Conservation (phyloP, 2,797 vertebrate species). For the Tinamus major region DNA sequence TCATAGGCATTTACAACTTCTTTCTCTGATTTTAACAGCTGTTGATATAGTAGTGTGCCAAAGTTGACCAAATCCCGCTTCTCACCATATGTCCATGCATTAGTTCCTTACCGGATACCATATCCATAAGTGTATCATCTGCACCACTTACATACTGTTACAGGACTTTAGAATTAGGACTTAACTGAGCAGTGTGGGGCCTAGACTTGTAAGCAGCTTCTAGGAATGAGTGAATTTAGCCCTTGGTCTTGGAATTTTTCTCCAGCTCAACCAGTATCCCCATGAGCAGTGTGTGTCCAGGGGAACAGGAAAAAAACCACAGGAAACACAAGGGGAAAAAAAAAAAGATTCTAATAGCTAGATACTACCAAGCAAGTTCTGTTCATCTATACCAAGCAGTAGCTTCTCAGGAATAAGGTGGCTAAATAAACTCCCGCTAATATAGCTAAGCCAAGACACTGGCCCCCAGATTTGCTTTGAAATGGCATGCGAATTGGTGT, state of each 20-base stretch:
- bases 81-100: not conserved
- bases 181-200: not conserved
- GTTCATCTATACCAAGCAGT: not conserved
- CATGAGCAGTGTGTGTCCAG: not conserved
- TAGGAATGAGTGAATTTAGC: not conserved
- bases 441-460: not conserved
- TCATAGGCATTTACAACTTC: conserved; percentile 16
- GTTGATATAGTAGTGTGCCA: not conserved
- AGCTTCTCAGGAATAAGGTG: accelerated
- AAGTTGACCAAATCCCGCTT: not conserved
- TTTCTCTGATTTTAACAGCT: not conserved
- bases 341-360: not conserved
- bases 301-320: not conserved
- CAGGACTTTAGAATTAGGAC: not conserved
- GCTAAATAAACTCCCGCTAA: not conserved
- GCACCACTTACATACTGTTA: not conserved
- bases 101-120: not conserved
- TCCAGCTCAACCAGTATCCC: not conserved
- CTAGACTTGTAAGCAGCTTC: not conserved
- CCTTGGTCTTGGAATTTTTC: not conserved
- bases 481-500: not conserved
- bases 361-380: not conserved
- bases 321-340: not conserved
- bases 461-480: not conserved
- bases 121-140: not conserved